phyloP scores from a whole-genome alignment of 2,888 invertebrate genomes.

The Palloptera scutellata region DNA sequence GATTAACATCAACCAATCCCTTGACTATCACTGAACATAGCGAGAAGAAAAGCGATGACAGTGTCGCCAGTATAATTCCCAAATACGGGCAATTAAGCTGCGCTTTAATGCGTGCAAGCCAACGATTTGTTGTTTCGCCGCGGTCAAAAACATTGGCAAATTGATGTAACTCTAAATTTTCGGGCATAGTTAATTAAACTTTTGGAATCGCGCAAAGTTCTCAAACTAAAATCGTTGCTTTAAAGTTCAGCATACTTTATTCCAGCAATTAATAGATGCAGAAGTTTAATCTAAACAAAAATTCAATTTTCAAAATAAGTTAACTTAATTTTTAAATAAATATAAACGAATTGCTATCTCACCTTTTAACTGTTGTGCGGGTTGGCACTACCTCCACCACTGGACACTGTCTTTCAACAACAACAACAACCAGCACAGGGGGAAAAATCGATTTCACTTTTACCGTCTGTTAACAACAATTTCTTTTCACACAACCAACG shows the following conservation, averaged over 20 bases:
- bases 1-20: slow-evolving; percentile 83
- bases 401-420: no score
- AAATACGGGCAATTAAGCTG: slow-evolving; percentile 76
- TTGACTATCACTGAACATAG: slow-evolving; percentile 92
- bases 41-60: slow-evolving; percentile 90
- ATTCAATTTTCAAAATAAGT: no score
- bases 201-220: no score
- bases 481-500: neutral
- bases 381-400: no score
- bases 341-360: no score
- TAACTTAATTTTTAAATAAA: no score
- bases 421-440: no score
- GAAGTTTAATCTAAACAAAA: no score
- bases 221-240: no score
- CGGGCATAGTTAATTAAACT: slow-evolving; percentile 68
- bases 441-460: slow-evolving; percentile 26
- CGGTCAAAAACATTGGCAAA: slow-evolving; percentile 71
- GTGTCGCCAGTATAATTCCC: slow-evolving; percentile 82
- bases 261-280: no score
- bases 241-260: no score
- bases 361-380: no score
- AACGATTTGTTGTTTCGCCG: slow-evolving; percentile 51
- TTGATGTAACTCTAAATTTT: slow-evolving; percentile 82
- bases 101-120: slow-evolving; percentile 52
- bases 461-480: neutral